Percentiles rank a stretch among this genome's conserved stretches.
Conservation (phyloP, 2,888 invertebrate genomes). For the Dichetophora obliterata region DNA sequence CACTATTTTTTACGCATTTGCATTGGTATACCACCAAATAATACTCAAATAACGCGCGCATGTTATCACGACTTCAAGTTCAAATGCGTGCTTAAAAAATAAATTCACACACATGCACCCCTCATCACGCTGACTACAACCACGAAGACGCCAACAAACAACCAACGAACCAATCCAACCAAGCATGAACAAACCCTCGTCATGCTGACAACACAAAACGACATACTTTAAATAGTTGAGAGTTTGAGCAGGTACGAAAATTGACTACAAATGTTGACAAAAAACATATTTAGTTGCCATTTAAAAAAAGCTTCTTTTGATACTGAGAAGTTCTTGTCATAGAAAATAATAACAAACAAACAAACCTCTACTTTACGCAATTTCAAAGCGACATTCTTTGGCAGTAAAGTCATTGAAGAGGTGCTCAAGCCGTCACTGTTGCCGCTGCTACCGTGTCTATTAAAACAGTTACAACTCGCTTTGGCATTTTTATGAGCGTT, state of each 20-base stretch:
- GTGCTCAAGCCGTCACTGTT: too few species aligned
- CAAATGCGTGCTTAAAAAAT: constrained; percentile 46
- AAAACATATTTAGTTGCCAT: background rate
- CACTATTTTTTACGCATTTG: background rate
- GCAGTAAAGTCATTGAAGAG: too few species aligned
- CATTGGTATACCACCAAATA: background rate
- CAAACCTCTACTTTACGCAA: too few species aligned
- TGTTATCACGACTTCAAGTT: constrained; percentile 43
- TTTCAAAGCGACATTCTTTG: too few species aligned
- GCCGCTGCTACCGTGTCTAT: background rate
- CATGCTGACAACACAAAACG: background rate
- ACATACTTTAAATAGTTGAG: constrained; percentile 12
- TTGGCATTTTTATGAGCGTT: background rate
- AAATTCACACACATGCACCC: background rate
- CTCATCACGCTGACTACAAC: background rate
- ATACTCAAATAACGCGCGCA: constrained; percentile 6
- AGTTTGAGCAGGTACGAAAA: constrained; percentile 13
- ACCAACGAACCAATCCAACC: background rate
- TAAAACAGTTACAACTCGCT: background rate
- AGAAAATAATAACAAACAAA: too few species aligned
- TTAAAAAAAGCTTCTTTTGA: background rate
- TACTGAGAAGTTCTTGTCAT: too few species aligned
- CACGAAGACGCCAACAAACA: background rate
- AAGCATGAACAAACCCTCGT: background rate
- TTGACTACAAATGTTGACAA: constrained; percentile 33